These are phyloP conservation scores for Drosophila pseudotakahashii DNA, from an alignment of 2,888 invertebrate genomes.

Conservation along the genomic window DNA sequence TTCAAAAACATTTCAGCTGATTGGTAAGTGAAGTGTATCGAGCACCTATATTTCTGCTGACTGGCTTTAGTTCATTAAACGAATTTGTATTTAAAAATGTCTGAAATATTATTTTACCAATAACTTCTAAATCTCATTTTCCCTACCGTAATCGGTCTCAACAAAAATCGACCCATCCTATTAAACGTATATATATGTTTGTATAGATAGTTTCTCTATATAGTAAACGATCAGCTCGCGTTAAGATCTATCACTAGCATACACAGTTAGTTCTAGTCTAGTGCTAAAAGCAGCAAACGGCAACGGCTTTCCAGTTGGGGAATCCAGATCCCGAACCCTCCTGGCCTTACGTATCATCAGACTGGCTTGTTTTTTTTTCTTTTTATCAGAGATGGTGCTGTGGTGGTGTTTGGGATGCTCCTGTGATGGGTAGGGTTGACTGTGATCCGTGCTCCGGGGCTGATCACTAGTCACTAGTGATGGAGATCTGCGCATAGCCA, in stretches of 20 bases:
- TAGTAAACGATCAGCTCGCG: slow-evolving; percentile 51
- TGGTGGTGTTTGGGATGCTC: slow-evolving; percentile 18
- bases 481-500: slow-evolving; percentile 98
- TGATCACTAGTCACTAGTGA: slow-evolving; percentile 89
- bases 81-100: not conserved
- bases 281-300: slow-evolving; percentile 63
- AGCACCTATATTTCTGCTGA: not conserved
- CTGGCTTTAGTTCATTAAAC: not conserved
- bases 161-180: slow-evolving; percentile 24
- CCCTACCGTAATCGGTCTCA: not conserved
- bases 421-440: slow-evolving; percentile 33
- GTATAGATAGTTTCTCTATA: slow-evolving; percentile 35
- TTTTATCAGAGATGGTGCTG: slow-evolving; percentile 17
- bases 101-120: not conserved
- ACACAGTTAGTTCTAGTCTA: slow-evolving; percentile 65
- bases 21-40: not conserved
- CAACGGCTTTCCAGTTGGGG: slow-evolving; percentile 19
- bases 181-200: slow-evolving; percentile 15
- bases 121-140: not conserved
- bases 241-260: slow-evolving; percentile 69
- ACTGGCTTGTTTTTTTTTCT: slow-evolving; percentile 24
- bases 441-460: slow-evolving; percentile 16
- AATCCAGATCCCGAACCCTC: slow-evolving; percentile 15
- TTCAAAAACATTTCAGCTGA: not conserved
- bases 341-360: slow-evolving; percentile 46